phyloP scores from a whole-genome alignment of 2,113 vertebrate genomes.

The Orthochromis indermauri region DNA sequence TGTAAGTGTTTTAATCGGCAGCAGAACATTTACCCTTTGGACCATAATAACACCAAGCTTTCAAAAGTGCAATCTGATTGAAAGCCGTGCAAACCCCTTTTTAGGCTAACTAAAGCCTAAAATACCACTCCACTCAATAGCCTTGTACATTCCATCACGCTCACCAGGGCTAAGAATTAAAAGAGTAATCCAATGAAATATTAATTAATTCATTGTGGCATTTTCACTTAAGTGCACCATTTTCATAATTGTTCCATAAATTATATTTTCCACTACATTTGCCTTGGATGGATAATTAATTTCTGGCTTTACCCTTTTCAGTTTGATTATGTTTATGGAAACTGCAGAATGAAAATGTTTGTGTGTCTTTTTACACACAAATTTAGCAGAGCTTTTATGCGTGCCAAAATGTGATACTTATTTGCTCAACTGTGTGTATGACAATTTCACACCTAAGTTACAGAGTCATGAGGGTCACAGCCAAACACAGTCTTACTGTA shows the following conservation, averaged over 20 bases:
- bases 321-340: conserved; percentile 77
- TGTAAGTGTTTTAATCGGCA: conserved; percentile 46
- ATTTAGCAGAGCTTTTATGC: neutral
- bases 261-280: conserved; percentile 98
- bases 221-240: conserved; percentile 84
- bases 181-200: conserved; percentile 88
- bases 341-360: conserved; percentile 51
- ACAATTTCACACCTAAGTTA: neutral
- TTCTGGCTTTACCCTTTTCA: conserved; percentile 85
- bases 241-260: conserved; percentile 87
- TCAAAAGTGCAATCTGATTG: conserved; percentile 45
- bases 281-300: conserved; percentile 96
- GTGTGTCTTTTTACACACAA: neutral
- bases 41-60: conserved; percentile 13
- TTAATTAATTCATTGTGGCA: conserved; percentile 85
- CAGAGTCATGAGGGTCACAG: neutral
- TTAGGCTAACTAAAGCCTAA: conserved; percentile 24
- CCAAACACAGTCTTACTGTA: neutral
- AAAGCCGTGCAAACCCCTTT: conserved; percentile 23
- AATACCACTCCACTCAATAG: conserved; percentile 43
- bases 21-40: conserved; percentile 26
- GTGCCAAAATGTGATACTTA: neutral
- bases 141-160: conserved; percentile 34
- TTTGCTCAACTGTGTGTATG: neutral
- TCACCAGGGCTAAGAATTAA: conserved; percentile 68